Evolutionary conservation across 2,797 vertebrate genomes (phyloP), one percentile per base, ranked within the genome.

Genomic region (Spea hammondii): DNA sequence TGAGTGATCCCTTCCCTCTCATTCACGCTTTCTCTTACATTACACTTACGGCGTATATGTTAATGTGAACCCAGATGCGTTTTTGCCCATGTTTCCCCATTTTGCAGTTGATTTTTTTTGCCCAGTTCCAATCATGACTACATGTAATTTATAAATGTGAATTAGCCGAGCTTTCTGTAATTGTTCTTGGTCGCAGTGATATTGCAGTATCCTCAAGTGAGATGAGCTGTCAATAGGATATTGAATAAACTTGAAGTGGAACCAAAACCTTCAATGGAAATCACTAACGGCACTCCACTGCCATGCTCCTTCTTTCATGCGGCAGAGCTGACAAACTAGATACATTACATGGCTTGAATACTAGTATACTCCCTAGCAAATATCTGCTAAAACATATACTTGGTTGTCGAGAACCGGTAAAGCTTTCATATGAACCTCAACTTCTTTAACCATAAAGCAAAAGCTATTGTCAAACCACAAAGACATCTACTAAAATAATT

Each of bases 121-220:
- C 32, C 32, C 32, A 32, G 32, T 32, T 32, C 1, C 70, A 72
- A 72, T 71, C 70, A 71, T 14, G 53, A 46, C 59, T 72, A 72
- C 55, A 60, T 60, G 70, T 72, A 62, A 72, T 72, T 72, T 62
- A 60, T 55, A 72, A 57, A 72, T 55, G 13, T 59, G 70, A 72
- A 45, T 72, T 54, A 45, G 60, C 70, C 60, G 70, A 72, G 8
- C 70, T 48, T 45, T 60, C 70, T 72, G 54, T 72, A 72, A 72
- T 72, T 72, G 70, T 72, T 13, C 70, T 59, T 47, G 54, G 70
- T 62, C 57, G 51, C 54, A 72, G 14, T 72, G 70, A 72, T 60
- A 72, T 60, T 60, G 55, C 55, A 49, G 70, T 60, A 60, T 54
- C 55, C 70, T 60, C 70, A 13, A 62, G 70, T 45, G 70, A 72